These are phyloP conservation scores for Macrochelys suwanniensis DNA, from an alignment of 2,797 vertebrate species.

Conservation along the genomic window DNA sequence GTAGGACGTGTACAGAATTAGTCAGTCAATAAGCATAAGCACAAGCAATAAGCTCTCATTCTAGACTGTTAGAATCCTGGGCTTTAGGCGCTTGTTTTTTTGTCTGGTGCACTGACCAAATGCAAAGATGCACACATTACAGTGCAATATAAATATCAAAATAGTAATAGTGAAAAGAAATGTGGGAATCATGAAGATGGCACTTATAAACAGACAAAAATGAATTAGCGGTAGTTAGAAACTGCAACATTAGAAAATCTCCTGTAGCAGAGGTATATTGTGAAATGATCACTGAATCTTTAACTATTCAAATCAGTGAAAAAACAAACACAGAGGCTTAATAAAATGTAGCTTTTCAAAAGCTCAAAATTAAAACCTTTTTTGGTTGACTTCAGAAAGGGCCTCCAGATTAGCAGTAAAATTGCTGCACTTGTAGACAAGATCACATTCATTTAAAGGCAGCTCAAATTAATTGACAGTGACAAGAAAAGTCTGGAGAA, in stretches of 20 bases:
- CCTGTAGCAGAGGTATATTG: background rate
- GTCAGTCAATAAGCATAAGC: background rate
- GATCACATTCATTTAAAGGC: slow-evolving; percentile 24
- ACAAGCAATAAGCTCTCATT: too few species aligned
- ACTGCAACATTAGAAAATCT: background rate
- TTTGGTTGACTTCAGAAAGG: background rate
- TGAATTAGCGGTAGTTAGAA: background rate
- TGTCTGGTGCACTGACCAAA: rapidly evolving
- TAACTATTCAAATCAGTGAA: background rate
- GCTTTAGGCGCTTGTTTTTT: background rate
- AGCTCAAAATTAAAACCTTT: slow-evolving; percentile 16
- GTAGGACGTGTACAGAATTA: background rate
- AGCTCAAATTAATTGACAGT: slow-evolving; percentile 14
- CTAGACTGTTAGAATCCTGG: background rate
- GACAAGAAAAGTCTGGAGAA: slow-evolving; percentile 3
- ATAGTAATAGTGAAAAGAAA: background rate
- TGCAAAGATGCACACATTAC: rapidly evolving
- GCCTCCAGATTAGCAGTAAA: background rate
- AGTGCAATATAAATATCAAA: background rate
- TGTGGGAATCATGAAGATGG: background rate
- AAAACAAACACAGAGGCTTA: slow-evolving; percentile 4
- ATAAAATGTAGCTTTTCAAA: background rate
- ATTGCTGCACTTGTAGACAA: background rate
- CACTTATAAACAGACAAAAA: background rate
- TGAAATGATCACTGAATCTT: background rate